Conservation (phyloP, 1,140 invertebrate genomes). For the Sminthurinus signatus region DNA sequence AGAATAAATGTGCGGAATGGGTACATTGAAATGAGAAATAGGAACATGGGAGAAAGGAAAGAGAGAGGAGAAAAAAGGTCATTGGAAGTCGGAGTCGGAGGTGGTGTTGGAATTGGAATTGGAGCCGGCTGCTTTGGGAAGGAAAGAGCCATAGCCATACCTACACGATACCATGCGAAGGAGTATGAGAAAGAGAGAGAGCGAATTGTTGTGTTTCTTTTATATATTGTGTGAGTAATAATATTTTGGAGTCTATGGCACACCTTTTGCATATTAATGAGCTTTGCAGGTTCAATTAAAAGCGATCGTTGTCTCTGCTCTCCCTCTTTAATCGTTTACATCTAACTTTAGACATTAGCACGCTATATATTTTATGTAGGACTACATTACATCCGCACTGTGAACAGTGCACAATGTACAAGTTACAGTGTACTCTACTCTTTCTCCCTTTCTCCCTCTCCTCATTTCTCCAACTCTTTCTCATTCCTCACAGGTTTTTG, state of each 20-base stretch:
- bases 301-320: slow-evolving; percentile 36
- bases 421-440: slow-evolving; percentile 24
- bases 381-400: slow-evolving; percentile 24
- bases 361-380: slow-evolving; percentile 31
- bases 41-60: too few species aligned
- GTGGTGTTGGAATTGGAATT: slow-evolving; percentile 4
- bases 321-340: slow-evolving; percentile 35
- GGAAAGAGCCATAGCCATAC: too few species aligned
- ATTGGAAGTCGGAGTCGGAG: neutral
- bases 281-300: slow-evolving; percentile 37
- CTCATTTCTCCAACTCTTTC: too few species aligned
- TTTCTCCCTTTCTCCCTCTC: slow-evolving; percentile 18
- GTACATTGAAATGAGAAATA: too few species aligned
- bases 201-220: too few species aligned
- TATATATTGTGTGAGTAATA: too few species aligned
- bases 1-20: too few species aligned
- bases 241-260: slow-evolving; percentile 17
- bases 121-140: neutral
- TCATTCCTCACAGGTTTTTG: neutral
- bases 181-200: too few species aligned
- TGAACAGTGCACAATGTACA: too few species aligned
- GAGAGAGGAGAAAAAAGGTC: slow-evolving; percentile 1
- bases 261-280: slow-evolving; percentile 41
- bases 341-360: slow-evolving; percentile 37
- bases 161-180: too few species aligned